phyloP scores from a whole-genome alignment of 2,797 vertebrate genomes.

The Gastrophryne carolinensis region DNA sequence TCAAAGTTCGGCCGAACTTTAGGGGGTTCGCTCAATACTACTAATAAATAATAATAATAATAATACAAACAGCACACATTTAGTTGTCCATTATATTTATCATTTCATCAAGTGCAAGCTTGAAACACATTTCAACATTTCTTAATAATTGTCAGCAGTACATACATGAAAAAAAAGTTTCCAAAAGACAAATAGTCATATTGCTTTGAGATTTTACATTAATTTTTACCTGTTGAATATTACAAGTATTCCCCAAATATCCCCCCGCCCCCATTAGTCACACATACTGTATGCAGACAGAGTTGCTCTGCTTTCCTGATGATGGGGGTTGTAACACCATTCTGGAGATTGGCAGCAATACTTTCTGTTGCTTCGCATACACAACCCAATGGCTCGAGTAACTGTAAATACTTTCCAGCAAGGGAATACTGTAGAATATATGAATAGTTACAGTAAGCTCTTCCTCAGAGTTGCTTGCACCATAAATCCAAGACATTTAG shows the following conservation, averaged over 20 bases:
- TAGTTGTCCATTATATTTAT: conserved; percentile 40
- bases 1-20: too few species aligned
- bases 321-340: background rate
- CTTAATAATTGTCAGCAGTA: conserved; percentile 22
- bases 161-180: conserved; percentile 20
- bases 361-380: background rate
- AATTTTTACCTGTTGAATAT: conserved; percentile 29
- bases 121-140: conserved; percentile 35
- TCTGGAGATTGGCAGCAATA: background rate
- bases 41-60: background rate
- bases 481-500: too few species aligned
- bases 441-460: background rate
- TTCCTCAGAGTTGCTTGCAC: background rate
- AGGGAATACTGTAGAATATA: background rate
- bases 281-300: conserved; percentile 16
- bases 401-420: background rate
- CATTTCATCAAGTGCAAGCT: conserved; percentile 29
- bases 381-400: background rate
- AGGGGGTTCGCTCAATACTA: too few species aligned
- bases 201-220: conserved; percentile 43
- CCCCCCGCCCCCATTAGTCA: conserved; percentile 2
- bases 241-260: conserved; percentile 7
- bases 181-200: conserved; percentile 38
- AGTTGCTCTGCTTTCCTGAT: background rate
- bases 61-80: conserved; percentile 1